These are phyloP conservation scores for Tichodroma muraria DNA, from an alignment of 2,113 vertebrate species.

Conservation along the genomic window DNA sequence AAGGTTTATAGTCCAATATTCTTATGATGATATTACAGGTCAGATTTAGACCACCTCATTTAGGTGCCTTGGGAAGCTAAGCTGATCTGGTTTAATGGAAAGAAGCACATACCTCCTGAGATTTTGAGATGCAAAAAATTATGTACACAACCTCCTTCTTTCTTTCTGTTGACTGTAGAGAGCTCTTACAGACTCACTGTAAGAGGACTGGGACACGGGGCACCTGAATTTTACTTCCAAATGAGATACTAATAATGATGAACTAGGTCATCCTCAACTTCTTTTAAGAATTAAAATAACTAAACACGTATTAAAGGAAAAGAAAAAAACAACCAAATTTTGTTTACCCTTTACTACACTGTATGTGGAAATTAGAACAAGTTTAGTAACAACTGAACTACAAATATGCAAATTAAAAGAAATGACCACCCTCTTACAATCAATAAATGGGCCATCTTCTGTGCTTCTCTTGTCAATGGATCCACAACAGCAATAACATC, in stretches of 20 bases:
- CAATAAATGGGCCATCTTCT: slow-evolving; percentile 87
- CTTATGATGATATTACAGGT: not conserved
- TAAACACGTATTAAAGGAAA: not conserved
- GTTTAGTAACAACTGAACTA: not conserved
- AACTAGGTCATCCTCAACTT: not conserved
- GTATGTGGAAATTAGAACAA: not conserved
- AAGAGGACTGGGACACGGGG: not conserved
- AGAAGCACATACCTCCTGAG: not conserved
- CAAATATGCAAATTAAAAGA: not conserved
- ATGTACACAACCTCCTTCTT: not conserved
- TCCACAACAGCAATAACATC: slow-evolving; percentile 89
- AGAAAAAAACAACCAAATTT: not conserved
- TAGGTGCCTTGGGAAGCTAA: not conserved
- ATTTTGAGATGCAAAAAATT: not conserved
- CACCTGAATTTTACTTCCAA: not conserved
- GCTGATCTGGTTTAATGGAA: not conserved
- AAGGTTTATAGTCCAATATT: slow-evolving; percentile 22
- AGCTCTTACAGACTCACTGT: not conserved
- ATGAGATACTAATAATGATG: not conserved
- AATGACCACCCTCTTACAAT: slow-evolving; percentile 74
- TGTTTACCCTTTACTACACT: not conserved
- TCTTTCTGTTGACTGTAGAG: not conserved
- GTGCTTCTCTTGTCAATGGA: slow-evolving; percentile 88
- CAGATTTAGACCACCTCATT: slow-evolving; percentile 2
- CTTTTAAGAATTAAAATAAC: not conserved